A percentile compares a stretch with the other conserved stretches of the same genome.
These are phyloP conservation scores for Microcebus lehilahytsara DNA, from an alignment of 2,113 vertebrate species.

Conservation along the genomic window DNA sequence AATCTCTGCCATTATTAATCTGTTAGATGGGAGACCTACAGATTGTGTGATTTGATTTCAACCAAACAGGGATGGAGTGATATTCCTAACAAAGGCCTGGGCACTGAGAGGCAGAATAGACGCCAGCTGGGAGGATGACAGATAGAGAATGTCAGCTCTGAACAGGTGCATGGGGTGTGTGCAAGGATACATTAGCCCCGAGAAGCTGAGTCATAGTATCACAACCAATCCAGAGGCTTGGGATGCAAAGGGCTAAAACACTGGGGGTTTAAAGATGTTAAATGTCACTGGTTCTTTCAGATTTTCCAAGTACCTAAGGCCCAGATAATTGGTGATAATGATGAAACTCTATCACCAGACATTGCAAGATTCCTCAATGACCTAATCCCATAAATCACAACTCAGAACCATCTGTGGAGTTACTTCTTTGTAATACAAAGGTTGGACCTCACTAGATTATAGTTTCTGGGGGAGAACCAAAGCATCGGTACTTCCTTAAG, in stretches of 20 bases:
- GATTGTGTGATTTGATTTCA: neutral
- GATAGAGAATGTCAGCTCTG: neutral
- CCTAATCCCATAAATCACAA: neutral
- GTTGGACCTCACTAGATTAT: neutral
- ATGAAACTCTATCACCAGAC: neutral
- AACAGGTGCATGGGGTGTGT: neutral
- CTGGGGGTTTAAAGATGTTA: neutral
- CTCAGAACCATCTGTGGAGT: neutral
- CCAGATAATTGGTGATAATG: neutral
- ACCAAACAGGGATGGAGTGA: neutral
- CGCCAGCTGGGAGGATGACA: neutral
- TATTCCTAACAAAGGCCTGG: neutral
- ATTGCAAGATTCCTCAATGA: neutral
- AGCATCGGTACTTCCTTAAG: neutral
- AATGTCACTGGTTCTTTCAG: neutral
- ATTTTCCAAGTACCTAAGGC: neutral
- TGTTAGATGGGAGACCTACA: neutral
- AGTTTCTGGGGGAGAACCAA: neutral
- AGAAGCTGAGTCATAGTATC: neutral
- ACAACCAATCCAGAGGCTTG: neutral
- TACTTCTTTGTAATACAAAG: constrained; percentile 9
- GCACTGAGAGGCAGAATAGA: neutral
- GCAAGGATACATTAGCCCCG: neutral
- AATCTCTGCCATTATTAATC: neutral
- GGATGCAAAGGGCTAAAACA: neutral